Percentiles rank a stretch among this genome's conserved stretches.
These are phyloP conservation scores for Dendrolimus pini DNA, from an alignment of 2,888 invertebrate species.

Conservation along the genomic window DNA sequence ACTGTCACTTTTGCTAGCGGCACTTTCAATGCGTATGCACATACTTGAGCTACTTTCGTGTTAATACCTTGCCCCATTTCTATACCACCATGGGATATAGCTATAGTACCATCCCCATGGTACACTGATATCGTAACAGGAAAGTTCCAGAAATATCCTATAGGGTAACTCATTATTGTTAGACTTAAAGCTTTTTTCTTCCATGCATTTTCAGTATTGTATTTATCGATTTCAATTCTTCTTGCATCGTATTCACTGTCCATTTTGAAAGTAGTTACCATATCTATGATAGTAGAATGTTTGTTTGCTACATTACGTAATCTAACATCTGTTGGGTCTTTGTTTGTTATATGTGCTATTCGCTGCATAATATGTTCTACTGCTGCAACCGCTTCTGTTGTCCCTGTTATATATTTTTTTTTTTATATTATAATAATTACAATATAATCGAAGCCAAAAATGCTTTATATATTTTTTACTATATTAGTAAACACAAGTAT, in stretches of 20 bases:
- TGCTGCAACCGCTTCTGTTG: constrained; percentile 76
- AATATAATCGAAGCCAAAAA: background rate
- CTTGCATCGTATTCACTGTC: constrained; percentile 75
- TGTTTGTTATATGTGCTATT: constrained; percentile 70
- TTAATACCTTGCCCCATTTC: constrained; percentile 88
- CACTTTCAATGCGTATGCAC: constrained; percentile 81
- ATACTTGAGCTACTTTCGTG: constrained; percentile 81
- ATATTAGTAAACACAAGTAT: no score
- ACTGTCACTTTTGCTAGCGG: constrained; percentile 77
- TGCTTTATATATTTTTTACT: no score
- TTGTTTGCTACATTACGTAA: constrained; percentile 62
- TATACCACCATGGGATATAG: constrained; percentile 81
- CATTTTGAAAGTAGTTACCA: constrained; percentile 75
- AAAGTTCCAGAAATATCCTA: constrained; percentile 69
- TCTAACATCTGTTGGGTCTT: constrained; percentile 77
- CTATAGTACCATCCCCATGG: constrained; percentile 80
- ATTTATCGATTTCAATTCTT: constrained; percentile 63
- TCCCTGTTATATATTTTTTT: constrained; percentile 35
- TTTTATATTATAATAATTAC: constrained; percentile 2
- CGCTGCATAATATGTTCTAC: constrained; percentile 82
- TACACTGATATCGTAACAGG: constrained; percentile 80
- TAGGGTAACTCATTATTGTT: constrained; percentile 80
- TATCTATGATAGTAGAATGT: constrained; percentile 46
- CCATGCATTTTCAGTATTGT: constrained; percentile 83
- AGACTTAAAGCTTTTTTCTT: constrained; percentile 81